phyloP scores from a whole-genome alignment of 2,888 invertebrate genomes.

The Unio pictorum region DNA sequence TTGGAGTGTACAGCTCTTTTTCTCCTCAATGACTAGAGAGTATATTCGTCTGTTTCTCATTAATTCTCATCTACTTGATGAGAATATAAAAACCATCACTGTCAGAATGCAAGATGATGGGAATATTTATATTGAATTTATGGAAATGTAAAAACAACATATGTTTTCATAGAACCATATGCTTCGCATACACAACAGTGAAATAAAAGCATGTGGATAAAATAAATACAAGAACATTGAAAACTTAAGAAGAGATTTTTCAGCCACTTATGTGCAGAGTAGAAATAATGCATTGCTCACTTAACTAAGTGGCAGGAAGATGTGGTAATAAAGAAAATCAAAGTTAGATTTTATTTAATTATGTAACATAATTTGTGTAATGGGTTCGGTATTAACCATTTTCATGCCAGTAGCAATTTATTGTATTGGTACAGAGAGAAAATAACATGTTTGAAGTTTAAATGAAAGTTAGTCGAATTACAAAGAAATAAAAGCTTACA shows the following conservation, averaged over 20 bases:
- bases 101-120: slow-evolving; percentile 40
- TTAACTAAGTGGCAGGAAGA: too few species aligned
- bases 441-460: too few species aligned
- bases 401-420: too few species aligned
- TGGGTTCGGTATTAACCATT: too few species aligned
- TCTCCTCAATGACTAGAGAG: slow-evolving; percentile 25
- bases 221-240: too few species aligned
- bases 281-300: too few species aligned
- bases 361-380: slow-evolving; percentile 23
- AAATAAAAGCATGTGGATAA: too few species aligned
- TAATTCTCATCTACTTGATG: slow-evolving; percentile 29
- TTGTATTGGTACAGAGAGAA: too few species aligned
- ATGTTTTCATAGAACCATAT: slow-evolving; percentile 39
- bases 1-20: slow-evolving; percentile 16
- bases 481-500: too few species aligned
- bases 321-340: slow-evolving; percentile 24
- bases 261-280: too few species aligned
- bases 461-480: too few species aligned
- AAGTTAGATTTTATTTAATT: slow-evolving; percentile 36
- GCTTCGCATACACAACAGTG: slow-evolving; percentile 9
- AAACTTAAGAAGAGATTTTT: too few species aligned
- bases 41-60: slow-evolving; percentile 28
- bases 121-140: slow-evolving; percentile 44
- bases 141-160: slow-evolving; percentile 31
- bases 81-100: slow-evolving; percentile 40